Evolutionary conservation across 2,888 invertebrate genomes (phyloP).

Genomic region (Lepetodrilus schrolli): DNA sequence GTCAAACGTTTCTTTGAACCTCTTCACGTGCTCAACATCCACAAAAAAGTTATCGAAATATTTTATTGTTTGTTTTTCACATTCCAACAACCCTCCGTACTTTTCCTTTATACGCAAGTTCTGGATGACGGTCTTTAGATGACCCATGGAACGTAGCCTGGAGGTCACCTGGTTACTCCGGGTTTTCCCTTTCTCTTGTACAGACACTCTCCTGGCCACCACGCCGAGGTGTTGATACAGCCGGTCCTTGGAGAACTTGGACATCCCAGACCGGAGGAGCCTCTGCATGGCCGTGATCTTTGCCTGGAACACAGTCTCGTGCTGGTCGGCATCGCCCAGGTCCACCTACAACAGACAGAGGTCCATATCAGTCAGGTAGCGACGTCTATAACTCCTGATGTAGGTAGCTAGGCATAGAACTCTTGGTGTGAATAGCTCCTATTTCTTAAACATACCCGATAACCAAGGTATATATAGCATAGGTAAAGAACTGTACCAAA

Average conservation of each 20-base stretch:
- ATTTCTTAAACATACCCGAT: no score
- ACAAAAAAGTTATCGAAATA: conserved; percentile 62
- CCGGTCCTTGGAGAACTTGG: conserved; percentile 61
- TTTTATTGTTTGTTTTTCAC: conserved; percentile 50
- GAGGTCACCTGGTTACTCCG: conserved; percentile 31
- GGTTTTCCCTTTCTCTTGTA: not conserved
- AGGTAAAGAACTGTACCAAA: no score
- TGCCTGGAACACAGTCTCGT: conserved; percentile 46
- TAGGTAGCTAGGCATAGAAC: no score
- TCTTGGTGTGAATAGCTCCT: no score
- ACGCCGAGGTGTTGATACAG: conserved; percentile 53
- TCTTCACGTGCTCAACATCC: conserved; percentile 58
- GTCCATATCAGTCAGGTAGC: no score
- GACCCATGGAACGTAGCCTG: conserved; percentile 47
- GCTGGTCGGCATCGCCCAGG: conserved; percentile 33
- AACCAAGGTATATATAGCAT: no score
- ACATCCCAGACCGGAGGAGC: conserved; percentile 61
- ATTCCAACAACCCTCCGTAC: conserved; percentile 35
- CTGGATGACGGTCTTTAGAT: conserved; percentile 44
- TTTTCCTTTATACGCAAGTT: conserved; percentile 38
- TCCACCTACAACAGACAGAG: not conserved
- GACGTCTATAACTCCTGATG: no score
- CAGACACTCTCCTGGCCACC: not conserved
- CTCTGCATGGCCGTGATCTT: conserved; percentile 63
- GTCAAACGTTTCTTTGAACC: conserved; percentile 65